These are phyloP conservation scores for Brachypodius melanocephalos DNA, from an alignment of 2,113 vertebrate species.

Conservation along the genomic window DNA sequence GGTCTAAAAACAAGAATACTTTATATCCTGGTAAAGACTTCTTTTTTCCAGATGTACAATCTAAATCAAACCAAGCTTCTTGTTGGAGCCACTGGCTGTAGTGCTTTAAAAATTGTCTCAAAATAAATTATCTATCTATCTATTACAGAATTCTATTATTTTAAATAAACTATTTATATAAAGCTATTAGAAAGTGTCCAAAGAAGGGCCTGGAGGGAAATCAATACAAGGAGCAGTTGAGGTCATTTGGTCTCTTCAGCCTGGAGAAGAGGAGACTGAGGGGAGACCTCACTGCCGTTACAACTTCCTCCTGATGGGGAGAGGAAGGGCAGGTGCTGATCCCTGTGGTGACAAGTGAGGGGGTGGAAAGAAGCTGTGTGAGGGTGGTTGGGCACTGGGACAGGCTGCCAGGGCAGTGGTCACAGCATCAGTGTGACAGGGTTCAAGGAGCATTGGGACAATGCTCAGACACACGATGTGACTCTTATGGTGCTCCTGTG, in stretches of 20 bases:
- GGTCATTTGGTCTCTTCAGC: background rate
- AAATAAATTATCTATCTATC: background rate
- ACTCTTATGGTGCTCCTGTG: background rate
- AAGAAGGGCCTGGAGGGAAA: background rate
- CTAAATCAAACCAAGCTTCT: background rate
- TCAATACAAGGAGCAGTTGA: fast-evolving
- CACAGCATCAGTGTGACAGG: background rate
- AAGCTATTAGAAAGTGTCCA: background rate
- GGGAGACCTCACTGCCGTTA: background rate
- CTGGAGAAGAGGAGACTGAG: background rate
- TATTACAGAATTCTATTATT: background rate
- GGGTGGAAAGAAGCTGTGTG: too few relatives aligned
- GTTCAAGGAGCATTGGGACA: background rate
- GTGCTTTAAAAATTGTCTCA: background rate
- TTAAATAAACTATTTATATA: background rate
- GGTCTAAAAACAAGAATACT: background rate
- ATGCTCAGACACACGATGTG: background rate
- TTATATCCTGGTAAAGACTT: background rate
- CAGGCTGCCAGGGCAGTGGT: background rate
- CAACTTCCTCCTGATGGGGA: background rate
- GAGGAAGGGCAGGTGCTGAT: background rate
- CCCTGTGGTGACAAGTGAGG: background rate
- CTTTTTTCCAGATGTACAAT: background rate
- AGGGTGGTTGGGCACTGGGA: background rate
- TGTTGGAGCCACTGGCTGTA: background rate